Evolutionary conservation across 35 echinoderm and acorn worm species (phyloP).

Genomic region (Apostichopus californicus): DNA sequence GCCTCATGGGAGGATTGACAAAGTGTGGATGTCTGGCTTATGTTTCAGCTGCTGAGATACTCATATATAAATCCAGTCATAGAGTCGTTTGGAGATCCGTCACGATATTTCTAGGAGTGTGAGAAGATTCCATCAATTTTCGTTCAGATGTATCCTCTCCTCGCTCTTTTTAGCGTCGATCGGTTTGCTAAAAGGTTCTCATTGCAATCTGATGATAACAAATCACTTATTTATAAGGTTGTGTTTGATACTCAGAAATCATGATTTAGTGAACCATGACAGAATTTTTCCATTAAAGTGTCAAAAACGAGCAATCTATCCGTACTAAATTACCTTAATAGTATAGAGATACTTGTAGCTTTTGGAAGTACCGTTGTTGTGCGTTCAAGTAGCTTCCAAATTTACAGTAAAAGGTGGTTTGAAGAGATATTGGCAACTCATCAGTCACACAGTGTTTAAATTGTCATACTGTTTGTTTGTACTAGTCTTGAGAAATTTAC

Average conservation of each 20-base stretch:
- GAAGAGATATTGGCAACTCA: no score
- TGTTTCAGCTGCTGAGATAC: not conserved
- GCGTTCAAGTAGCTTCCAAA: no score
- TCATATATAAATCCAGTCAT: not conserved
- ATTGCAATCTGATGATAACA: slow-evolving; percentile 10
- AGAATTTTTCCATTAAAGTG: slow-evolving; percentile 7
- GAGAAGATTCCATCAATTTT: not conserved
- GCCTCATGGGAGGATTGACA: not conserved
- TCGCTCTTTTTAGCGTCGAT: not conserved
- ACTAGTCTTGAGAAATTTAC: no score
- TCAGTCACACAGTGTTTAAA: no score
- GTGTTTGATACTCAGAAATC: not conserved
- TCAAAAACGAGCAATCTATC: slow-evolving; percentile 11
- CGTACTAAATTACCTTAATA: slow-evolving; percentile 15
- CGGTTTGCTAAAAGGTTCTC: not conserved
- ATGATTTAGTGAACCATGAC: slow-evolving; percentile 18
- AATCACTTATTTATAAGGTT: slow-evolving; percentile 4
- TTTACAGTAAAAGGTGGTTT: no score
- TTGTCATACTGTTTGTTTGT: no score
- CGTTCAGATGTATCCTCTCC: not conserved
- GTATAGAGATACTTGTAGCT: not conserved
- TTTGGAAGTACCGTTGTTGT: no score
- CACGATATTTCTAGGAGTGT: not conserved
- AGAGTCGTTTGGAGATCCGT: no score
- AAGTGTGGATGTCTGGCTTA: not conserved